Base-by-base conservation (phyloP, 2,888 invertebrate species). In the Temnothorax ravouxi region DNA sequence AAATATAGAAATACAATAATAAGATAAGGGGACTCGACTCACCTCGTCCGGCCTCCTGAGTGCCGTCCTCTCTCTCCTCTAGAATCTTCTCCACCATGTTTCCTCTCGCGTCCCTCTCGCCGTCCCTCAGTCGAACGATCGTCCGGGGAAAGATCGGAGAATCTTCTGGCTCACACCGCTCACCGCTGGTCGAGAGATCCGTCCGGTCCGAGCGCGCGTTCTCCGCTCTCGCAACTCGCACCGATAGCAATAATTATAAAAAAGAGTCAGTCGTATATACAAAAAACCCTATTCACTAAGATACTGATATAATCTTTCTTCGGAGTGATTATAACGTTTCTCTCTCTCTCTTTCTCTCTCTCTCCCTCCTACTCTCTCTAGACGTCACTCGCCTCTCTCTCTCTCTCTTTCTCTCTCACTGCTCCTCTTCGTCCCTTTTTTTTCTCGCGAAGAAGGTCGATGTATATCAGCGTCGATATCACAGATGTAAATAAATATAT, bases 71-170 rank as follows among this genome's bases (percentile, higher is more conserved):
- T 87, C 95, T 95, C 95, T 97, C 96, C 94, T 97, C 97, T 90
- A 96, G 94, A 93, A 97, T 97, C 93, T 96, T 96, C 95, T 97
- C 97, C 91, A 97, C 97, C 97, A 97, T 96, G 90, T 93, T 95
- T 82, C 71, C 67, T 66, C 61, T 44, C 50, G 69, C 41, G 74
- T 29, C n/a, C n/a, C 56, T 59, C 84, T 74, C 29, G 62, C 21
- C 59, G 66, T 29, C 50, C 25, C 44, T 41, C 5, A 11, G n/a
- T n/a, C 34, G 18, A 29, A 52, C 44, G 62, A 76, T 67, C 34
- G 84, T 64, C 44, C 66, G 50, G 54, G 34, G 13, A 25, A 74
- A 47, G 50, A 74, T 41, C 66, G 25, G 44, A 25, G 67, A 62
- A 18, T 77, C n/a, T 34, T 67, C 47, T n/a, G 41, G 52, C 50